Evolutionary conservation across 2,888 invertebrate genomes (phyloP).

Genomic region (Tachina grossa): DNA sequence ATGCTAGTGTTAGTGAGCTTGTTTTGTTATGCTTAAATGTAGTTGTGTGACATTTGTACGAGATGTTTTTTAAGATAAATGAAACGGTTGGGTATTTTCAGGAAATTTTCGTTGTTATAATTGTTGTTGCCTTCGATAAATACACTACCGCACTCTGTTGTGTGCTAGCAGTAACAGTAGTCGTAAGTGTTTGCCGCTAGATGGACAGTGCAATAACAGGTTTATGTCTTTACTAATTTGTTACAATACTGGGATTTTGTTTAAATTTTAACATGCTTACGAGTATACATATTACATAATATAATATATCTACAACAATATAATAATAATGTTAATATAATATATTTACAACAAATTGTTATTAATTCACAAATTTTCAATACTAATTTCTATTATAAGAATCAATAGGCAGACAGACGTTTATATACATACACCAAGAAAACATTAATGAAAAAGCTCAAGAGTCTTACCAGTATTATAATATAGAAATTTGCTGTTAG

Average conservation of each 20-base stretch:
- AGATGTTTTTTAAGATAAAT: conserved; percentile 3
- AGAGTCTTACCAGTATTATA: conserved; percentile 21
- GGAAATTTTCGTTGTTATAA: conserved; percentile 50
- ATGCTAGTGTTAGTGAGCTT: conserved; percentile 38
- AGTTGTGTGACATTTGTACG: conserved; percentile 23
- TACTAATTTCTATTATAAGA: neutral
- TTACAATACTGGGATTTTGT: conserved; percentile 49
- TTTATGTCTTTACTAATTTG: conserved; percentile 28
- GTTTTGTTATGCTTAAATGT: conserved; percentile 5
- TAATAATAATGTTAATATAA: no score
- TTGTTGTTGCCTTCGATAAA: conserved; percentile 43
- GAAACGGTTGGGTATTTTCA: conserved; percentile 16
- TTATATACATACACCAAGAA: neutral
- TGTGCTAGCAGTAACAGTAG: neutral
- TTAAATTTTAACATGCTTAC: neutral
- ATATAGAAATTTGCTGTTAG: neutral
- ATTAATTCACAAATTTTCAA: no score
- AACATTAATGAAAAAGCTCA: conserved; percentile 3
- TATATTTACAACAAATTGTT: no score
- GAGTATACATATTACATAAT: neutral
- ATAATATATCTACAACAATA: no score
- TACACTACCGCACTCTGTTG: conserved; percentile 71
- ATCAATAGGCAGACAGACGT: neutral
- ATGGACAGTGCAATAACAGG: neutral
- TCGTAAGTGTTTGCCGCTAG: conserved; percentile 17